phyloP scores from a whole-genome alignment of 2,797 vertebrate genomes.

The Odontamblyopus rebecca region DNA sequence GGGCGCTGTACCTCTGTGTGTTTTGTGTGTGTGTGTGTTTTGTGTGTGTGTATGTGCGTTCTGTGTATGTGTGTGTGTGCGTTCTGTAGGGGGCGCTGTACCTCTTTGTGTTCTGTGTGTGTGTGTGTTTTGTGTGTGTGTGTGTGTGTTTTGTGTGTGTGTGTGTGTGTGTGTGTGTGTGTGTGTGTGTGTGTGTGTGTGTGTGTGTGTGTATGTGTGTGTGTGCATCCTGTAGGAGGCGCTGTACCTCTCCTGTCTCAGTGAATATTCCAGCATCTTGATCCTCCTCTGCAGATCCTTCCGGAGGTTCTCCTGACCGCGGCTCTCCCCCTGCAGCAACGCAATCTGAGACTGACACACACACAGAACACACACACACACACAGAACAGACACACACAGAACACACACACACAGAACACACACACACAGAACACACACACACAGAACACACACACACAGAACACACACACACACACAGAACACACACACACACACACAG shows the following conservation, averaged over 20 bases:
- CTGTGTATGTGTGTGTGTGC: background rate
- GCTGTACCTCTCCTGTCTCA: slow-evolving; percentile 90
- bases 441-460: no score
- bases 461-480: no score
- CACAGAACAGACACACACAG: no score
- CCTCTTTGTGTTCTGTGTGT: no score
- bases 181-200: background rate
- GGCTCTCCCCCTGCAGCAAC: slow-evolving; percentile 94
- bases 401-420: no score
- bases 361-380: no score
- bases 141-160: no score
- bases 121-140: no score
- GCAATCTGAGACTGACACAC: slow-evolving; percentile 88
- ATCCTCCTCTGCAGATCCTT: slow-evolving; percentile 95
- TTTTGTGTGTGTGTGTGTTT: no score
- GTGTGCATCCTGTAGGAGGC: background rate
- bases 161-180: background rate
- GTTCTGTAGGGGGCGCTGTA: background rate
- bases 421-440: no score
- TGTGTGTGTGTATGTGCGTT: no score
- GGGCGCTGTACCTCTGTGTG: slow-evolving; percentile 67
- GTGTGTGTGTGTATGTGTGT: background rate
- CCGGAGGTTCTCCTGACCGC: slow-evolving; percentile 96
- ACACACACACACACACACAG: no score
- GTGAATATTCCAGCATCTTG: slow-evolving; percentile 97